Percentiles rank a stretch among this genome's conserved stretches.
Conservation (phyloP, 2,113 vertebrate species). For the Aepyceros melampus region DNA sequence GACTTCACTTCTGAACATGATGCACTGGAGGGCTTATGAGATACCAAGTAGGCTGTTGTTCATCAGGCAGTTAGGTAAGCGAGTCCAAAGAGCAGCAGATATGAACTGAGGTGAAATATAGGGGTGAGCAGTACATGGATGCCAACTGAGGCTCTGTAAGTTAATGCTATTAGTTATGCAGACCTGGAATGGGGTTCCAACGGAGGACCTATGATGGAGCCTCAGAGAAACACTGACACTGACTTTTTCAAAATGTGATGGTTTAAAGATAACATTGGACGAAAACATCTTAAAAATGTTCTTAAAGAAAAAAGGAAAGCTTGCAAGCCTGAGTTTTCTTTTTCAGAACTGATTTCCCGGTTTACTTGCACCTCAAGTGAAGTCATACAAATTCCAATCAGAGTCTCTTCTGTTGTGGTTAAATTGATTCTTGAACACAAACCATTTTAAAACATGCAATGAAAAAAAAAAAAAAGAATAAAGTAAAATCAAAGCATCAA, state of each 20-base stretch:
- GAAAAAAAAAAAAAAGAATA: conserved; percentile 52
- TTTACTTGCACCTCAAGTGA: conserved; percentile 47
- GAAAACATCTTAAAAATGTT: not conserved
- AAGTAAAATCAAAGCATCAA: conserved; percentile 56
- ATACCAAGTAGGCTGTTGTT: not conserved
- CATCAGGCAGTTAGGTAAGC: not conserved
- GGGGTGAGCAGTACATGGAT: not conserved
- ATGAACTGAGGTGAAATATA: not conserved
- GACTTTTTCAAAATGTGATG: not conserved
- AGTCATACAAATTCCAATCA: conserved; percentile 54
- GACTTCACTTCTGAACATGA: not conserved
- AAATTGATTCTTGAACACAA: conserved; percentile 53
- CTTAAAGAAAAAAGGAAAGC: not conserved
- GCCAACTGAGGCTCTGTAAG: not conserved
- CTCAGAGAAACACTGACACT: not conserved
- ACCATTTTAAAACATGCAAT: conserved; percentile 40
- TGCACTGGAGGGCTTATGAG: not conserved
- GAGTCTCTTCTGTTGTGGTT: conserved; percentile 52
- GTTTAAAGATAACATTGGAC: conserved; percentile 31
- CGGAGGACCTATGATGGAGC: not conserved
- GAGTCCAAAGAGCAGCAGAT: not conserved
- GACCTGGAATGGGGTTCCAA: not conserved
- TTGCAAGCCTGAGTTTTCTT: not conserved
- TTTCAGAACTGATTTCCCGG: conserved; percentile 41
- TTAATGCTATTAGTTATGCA: not conserved